A percentile compares a stretch with the other conserved stretches of the same genome.
Conservation (phyloP, 2,113 vertebrate species). For the Chaetura pelagica region DNA sequence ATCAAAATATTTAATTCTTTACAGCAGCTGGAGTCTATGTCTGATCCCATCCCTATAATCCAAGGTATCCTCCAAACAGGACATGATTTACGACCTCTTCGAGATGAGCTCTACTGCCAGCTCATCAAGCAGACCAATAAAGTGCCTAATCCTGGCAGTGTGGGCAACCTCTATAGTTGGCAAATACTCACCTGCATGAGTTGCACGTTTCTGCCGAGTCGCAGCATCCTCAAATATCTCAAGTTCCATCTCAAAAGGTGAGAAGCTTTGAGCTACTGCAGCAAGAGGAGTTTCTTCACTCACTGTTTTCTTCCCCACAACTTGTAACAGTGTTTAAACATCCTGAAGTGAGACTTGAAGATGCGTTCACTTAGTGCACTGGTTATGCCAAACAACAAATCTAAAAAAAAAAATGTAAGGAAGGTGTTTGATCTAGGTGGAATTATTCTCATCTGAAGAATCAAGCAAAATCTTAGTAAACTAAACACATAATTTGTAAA, state of each 20-base stretch:
- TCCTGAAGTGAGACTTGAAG: not conserved
- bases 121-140: conserved; percentile 94
- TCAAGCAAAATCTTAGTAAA: not conserved
- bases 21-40: conserved; percentile 91
- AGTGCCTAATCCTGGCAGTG: conserved; percentile 81
- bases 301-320: not conserved
- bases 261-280: not conserved
- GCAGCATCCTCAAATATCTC: conserved; percentile 91
- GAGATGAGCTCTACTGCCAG: conserved; percentile 96
- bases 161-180: conserved; percentile 89
- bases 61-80: conserved; percentile 91
- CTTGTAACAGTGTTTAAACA: not conserved
- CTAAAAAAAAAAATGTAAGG: not conserved
- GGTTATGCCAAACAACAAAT: not conserved
- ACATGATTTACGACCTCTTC: conserved; percentile 88
- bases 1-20: conserved; percentile 93
- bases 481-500: not conserved
- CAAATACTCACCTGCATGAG: conserved; percentile 91
- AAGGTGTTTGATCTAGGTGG: not conserved
- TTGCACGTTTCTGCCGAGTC: conserved; percentile 89
- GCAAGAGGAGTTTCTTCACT: not conserved
- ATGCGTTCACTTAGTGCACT: not conserved
- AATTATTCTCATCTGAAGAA: not conserved
- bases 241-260: conserved; percentile 96
- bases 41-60: conserved; percentile 89